Base-by-base conservation (phyloP, 2,797 vertebrate species). In the Leptatherina wallacei region DNA sequence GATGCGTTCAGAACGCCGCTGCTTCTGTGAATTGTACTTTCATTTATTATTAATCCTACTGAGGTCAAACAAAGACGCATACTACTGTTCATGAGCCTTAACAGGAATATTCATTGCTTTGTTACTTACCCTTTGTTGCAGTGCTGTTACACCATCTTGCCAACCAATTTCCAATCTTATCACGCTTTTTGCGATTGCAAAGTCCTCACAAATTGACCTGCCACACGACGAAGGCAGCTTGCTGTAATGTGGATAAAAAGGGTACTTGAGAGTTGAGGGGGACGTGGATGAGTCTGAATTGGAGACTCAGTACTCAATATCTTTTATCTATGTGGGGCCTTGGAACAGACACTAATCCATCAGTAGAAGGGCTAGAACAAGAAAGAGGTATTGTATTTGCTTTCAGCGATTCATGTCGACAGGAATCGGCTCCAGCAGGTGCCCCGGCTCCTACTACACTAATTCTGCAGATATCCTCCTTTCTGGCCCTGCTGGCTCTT, bases 101-200 rank as follows among this genome's bases (percentile, higher is more conserved):
- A 72, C 76, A 65, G 62, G 68, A 83, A 73, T 65, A 82, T 38
- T 73, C 70, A 51, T 69, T 0, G 14, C 67, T 78, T 83, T 85
- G 81, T 85, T 78, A 49, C 75, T 81, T 82, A 58, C 73, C 42
- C 22, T 83, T 78, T 70, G 82, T 93, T 92, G 83, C 91, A 59
- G 56, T 14, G 1, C 22, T 33, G 1, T 91, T 90, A 74, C 91
- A 86, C 92, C 92, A 92, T 71, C 58, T 49, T 1, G 4, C 52
- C 59, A 33, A 59, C 61, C 64, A 55, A 63, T 84, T 85, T 82
- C 71, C 72, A 76, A 81, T 84, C 75, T 55, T 73, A 71, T 81
- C 76, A 18, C 32, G 56, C 47, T 75, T 81, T 83, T 63, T 60
- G 22, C 44, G 63, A 77, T 71, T 2, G 71, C 61, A 66, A 55